Percentiles rank a stretch among this genome's conserved stretches.
Conservation (phyloP, 2,888 invertebrate genomes). For the Agriopis marginaria region DNA sequence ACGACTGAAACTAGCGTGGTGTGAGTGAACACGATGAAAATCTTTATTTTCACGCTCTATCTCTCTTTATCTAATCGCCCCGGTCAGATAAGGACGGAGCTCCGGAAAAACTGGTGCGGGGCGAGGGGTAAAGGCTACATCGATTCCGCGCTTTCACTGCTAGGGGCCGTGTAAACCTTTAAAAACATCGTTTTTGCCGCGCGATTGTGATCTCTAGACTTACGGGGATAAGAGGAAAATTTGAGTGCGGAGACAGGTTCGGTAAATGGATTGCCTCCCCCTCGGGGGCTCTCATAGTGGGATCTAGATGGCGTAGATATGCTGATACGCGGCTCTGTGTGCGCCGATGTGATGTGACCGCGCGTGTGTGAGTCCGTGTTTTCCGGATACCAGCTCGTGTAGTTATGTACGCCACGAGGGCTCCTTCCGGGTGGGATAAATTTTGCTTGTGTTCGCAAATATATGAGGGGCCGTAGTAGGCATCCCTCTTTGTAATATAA, state of each 20-base stretch:
- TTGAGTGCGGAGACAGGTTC: slow-evolving; percentile 68
- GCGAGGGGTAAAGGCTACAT: slow-evolving; percentile 86
- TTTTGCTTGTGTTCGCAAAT: slow-evolving; percentile 85
- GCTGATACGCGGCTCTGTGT: slow-evolving; percentile 80
- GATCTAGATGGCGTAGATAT: slow-evolving; percentile 86
- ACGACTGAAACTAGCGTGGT: slow-evolving; percentile 74
- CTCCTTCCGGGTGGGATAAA: slow-evolving; percentile 82
- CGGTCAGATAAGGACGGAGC: slow-evolving; percentile 85
- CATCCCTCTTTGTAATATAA: slow-evolving; percentile 86
- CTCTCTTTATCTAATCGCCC: slow-evolving; percentile 86
- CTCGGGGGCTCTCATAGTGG: slow-evolving; percentile 85
- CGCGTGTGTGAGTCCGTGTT: slow-evolving; percentile 71
- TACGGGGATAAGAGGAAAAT: slow-evolving; percentile 75
- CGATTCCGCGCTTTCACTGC: slow-evolving; percentile 87
- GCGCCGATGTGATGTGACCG: slow-evolving; percentile 65
- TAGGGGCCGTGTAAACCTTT: slow-evolving; percentile 87
- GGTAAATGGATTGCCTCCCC: slow-evolving; percentile 86
- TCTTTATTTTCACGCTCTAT: slow-evolving; percentile 87
- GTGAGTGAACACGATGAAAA: slow-evolving; percentile 87
- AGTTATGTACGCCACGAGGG: slow-evolving; percentile 71
- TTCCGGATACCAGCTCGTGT: slow-evolving; percentile 76
- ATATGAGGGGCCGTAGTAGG: slow-evolving; percentile 82
- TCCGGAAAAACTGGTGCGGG: slow-evolving; percentile 86
- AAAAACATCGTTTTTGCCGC: slow-evolving; percentile 81
- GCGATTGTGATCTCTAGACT: slow-evolving; percentile 83